A percentile compares a stretch with the other conserved stretches of the same genome.
Conservation (phyloP, 2,797 vertebrate genomes). For the Vireo griseus region DNA sequence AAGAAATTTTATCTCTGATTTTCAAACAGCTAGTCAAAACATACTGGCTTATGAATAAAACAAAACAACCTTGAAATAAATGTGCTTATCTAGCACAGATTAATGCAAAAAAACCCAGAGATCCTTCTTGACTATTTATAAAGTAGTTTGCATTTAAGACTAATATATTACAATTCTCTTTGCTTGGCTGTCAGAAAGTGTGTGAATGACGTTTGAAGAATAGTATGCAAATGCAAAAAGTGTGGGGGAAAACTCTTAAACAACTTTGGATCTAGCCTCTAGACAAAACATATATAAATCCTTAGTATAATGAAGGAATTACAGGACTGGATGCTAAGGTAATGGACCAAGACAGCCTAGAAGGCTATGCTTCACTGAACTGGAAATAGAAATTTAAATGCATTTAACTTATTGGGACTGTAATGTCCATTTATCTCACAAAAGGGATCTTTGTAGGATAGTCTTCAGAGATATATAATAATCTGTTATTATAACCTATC, state of each 20-base stretch:
- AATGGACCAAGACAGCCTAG: not conserved
- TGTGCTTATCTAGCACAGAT: not conserved
- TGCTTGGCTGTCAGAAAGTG: not conserved
- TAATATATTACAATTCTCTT: not conserved
- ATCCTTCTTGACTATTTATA: not conserved
- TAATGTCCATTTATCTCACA: not conserved
- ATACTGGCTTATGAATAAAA: not conserved
- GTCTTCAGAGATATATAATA: not conserved
- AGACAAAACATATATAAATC: not conserved
- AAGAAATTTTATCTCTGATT: not conserved
- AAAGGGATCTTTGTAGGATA: not conserved
- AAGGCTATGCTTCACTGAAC: not conserved
- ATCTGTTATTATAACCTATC: not conserved
- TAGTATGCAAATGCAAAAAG: not conserved
- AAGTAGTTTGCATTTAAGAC: not conserved
- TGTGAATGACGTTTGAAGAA: not conserved
- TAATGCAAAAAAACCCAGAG: not conserved
- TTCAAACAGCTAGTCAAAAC: not conserved
- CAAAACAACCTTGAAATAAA: not conserved
- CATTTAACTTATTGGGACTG: not conserved
- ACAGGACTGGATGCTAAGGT: not conserved
- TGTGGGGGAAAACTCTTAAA: not conserved
- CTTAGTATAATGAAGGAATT: not conserved
- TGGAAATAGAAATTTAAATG: slow-evolving; percentile 15
- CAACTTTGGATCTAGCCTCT: not conserved